phyloP scores from a whole-genome alignment of 2,113 vertebrate genomes.

The Brachypodius melanocephalos region DNA sequence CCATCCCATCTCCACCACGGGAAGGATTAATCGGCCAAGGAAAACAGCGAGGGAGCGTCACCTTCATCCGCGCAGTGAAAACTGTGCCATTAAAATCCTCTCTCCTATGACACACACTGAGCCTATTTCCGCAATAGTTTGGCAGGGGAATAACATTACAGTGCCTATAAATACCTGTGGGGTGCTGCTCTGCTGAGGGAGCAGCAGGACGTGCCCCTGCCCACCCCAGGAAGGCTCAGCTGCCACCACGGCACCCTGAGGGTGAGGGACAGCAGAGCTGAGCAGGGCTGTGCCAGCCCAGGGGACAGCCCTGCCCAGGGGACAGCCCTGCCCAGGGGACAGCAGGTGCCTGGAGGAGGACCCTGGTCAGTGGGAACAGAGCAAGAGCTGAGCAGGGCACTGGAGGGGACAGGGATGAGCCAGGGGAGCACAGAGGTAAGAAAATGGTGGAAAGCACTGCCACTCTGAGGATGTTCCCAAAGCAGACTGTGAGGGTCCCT shows the following conservation, averaged over 20 bases:
- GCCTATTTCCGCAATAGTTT: conserved; percentile 59
- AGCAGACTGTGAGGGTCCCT: background rate
- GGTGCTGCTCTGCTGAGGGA: conserved; percentile 28
- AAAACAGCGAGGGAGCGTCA: background rate
- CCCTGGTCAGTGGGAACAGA: accelerated
- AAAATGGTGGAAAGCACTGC: background rate
- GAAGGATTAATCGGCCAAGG: background rate
- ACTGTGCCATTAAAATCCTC: conserved; percentile 40
- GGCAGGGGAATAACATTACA: conserved; percentile 49
- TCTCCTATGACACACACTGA: conserved; percentile 55
- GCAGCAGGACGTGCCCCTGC: background rate
- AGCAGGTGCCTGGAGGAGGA: background rate
- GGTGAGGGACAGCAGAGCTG: background rate
- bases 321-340: background rate
- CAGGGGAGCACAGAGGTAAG: accelerated
- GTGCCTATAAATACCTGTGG: conserved; percentile 52
- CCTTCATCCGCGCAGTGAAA: background rate
- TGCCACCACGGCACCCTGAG: background rate
- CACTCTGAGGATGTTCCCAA: background rate
- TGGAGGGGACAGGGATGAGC: accelerated
- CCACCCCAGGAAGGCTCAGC: background rate
- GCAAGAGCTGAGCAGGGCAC: background rate
- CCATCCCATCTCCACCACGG: background rate
- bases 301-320: no score
- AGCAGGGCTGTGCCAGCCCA: background rate